Conservation (phyloP, 92 coral and sea anemone genomes). For the Porites evermanni region DNA sequence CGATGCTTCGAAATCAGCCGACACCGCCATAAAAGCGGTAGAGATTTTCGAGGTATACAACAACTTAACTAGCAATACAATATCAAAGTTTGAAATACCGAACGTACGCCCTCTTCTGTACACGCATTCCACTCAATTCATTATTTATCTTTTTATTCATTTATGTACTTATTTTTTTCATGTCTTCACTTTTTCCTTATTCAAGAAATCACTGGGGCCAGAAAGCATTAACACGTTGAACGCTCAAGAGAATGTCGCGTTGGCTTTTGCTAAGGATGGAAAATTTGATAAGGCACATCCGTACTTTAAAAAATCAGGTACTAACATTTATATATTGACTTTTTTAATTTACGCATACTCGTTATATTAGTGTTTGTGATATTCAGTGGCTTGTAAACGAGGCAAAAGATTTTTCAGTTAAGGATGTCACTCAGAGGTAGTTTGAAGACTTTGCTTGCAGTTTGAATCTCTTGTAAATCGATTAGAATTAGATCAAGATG, state of each 20-base stretch:
- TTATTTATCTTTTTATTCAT: too few relatives aligned
- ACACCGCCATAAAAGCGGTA: slow-evolving; percentile 75
- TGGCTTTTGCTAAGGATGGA: slow-evolving; percentile 55
- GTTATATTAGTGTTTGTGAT: too few relatives aligned
- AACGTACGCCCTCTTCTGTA: too few relatives aligned
- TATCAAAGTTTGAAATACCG: too few relatives aligned
- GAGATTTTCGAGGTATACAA: slow-evolving; percentile 74
- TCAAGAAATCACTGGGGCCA: slow-evolving; percentile 78
- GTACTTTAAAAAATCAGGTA: slow-evolving; percentile 88
- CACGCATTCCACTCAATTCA: too few relatives aligned
- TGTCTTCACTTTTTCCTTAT: not conserved
- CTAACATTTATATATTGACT: not conserved
- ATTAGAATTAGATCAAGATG: too few relatives aligned
- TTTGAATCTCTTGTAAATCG: too few relatives aligned
- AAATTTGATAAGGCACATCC: slow-evolving; percentile 83
- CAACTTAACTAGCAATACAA: too few relatives aligned
- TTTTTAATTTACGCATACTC: not conserved
- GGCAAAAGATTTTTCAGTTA: too few relatives aligned
- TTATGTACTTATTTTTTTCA: not conserved
- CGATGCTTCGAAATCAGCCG: slow-evolving; percentile 67
- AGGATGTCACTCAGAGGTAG: too few relatives aligned
- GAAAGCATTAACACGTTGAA: slow-evolving; percentile 76
- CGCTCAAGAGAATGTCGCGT: slow-evolving; percentile 84
- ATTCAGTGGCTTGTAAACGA: too few relatives aligned
- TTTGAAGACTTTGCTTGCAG: too few relatives aligned